phyloP scores from a whole-genome alignment of 1,140 invertebrate species.

The Zaprionus nigranus region DNA sequence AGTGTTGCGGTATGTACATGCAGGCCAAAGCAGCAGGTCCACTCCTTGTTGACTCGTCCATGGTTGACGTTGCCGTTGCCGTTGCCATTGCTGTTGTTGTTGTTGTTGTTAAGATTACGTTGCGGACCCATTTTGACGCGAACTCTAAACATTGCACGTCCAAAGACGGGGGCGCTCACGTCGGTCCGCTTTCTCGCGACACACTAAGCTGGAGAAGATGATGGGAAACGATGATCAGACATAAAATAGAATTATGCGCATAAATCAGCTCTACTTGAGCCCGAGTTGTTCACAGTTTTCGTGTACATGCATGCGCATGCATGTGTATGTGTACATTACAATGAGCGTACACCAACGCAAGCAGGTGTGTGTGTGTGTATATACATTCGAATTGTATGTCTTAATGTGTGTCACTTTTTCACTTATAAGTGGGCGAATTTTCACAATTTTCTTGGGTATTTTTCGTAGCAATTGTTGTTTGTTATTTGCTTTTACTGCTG shows the following conservation, averaged over 20 bases:
- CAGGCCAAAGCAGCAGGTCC: slow-evolving; percentile 92
- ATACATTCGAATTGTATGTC: slow-evolving; percentile 16
- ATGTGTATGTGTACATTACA: not conserved
- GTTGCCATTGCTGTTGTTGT: slow-evolving; percentile 26
- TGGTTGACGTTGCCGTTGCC: slow-evolving; percentile 20
- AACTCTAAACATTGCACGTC: slow-evolving; percentile 87
- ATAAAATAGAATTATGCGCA: slow-evolving; percentile 41
- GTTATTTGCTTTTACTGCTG: slow-evolving; percentile 2
- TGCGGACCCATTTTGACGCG: slow-evolving; percentile 87
- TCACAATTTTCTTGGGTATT: slow-evolving; percentile 1
- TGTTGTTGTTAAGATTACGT: slow-evolving; percentile 78
- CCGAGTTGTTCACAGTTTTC: not conserved
- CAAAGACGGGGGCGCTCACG: slow-evolving; percentile 30
- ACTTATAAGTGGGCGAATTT: slow-evolving; percentile 7
- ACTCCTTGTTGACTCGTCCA: slow-evolving; percentile 86
- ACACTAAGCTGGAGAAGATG: slow-evolving; percentile 37
- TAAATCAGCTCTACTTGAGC: slow-evolving; percentile 22
- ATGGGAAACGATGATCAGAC: slow-evolving; percentile 27
- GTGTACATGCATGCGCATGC: not conserved
- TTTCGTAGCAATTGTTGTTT: not conserved
- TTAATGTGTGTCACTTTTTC: slow-evolving; percentile 43
- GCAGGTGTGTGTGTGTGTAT: slow-evolving; percentile 8
- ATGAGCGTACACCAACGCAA: not conserved
- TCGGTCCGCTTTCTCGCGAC: slow-evolving; percentile 16
- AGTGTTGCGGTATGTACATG: slow-evolving; percentile 93